These are phyloP conservation scores for Mimachlamys varia DNA, from an alignment of 2,888 invertebrate species.

Conservation along the genomic window DNA sequence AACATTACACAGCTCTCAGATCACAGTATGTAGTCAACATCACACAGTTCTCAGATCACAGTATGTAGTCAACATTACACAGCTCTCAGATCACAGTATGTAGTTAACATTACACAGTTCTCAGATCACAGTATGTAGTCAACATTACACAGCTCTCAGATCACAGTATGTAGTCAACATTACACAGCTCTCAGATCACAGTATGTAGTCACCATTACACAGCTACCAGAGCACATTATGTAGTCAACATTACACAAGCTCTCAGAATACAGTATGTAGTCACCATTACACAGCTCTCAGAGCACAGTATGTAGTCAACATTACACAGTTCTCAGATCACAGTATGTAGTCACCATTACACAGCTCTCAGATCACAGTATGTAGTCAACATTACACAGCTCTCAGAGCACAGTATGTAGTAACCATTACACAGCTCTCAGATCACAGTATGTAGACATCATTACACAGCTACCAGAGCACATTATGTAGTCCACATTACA, in stretches of 20 bases:
- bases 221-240: constrained; percentile 71
- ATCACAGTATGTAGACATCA: constrained; percentile 72
- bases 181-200: constrained; percentile 69
- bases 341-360: too few relatives aligned
- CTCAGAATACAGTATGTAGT: constrained; percentile 72
- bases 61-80: too few relatives aligned
- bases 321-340: constrained; percentile 67
- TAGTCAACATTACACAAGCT: too few relatives aligned
- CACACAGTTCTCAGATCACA: constrained; percentile 69
- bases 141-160: constrained; percentile 66
- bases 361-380: constrained; percentile 70
- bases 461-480: constrained; percentile 67
- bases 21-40: constrained; percentile 74
- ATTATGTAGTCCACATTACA: too few relatives aligned
- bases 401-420: constrained; percentile 72
- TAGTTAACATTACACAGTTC: too few relatives aligned
- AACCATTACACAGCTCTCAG: too few relatives aligned
- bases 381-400: too few relatives aligned
- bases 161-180: constrained; percentile 74
- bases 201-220: too few relatives aligned
- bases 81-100: constrained; percentile 71
- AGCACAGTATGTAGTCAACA: constrained; percentile 73
- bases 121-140: constrained; percentile 72
- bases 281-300: too few relatives aligned
- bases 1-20: constrained; percentile 66